Evolutionary conservation across 1,140 invertebrate genomes (phyloP).

Genomic region (Heliconius hermathena): DNA sequence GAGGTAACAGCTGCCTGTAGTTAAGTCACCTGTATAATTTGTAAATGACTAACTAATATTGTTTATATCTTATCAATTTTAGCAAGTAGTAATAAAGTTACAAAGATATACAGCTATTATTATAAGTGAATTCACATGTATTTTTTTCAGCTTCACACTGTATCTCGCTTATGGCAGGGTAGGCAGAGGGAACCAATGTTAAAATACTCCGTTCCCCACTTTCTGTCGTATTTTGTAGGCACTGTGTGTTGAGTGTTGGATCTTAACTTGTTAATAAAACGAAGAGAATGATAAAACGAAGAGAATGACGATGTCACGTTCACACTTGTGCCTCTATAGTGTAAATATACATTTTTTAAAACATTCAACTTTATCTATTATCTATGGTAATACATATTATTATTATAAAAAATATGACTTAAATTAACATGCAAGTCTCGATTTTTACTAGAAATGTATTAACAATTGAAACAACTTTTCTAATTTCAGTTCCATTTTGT

Average conservation of each 20-base stretch:
- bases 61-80: not conserved
- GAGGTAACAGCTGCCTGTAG: constrained; percentile 2
- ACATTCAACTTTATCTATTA: not conserved
- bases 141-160: no score
- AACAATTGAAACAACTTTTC: constrained; percentile 9
- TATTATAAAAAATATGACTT: not conserved
- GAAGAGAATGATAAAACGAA: not conserved
- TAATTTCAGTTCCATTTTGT: constrained; percentile 7
- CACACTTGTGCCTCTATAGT: no score
- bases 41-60: not conserved
- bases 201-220: no score
- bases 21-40: not conserved
- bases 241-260: no score
- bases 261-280: no score
- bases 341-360: not conserved
- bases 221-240: no score
- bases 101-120: no score
- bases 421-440: not conserved
- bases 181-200: no score
- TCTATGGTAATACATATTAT: not conserved
- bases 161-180: no score
- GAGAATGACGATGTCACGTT: no score
- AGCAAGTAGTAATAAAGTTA: no score
- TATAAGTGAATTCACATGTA: no score
- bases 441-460: not conserved